These are phyloP conservation scores for Syrista parreyssii DNA, from an alignment of 2,888 invertebrate species.

Conservation along the genomic window DNA sequence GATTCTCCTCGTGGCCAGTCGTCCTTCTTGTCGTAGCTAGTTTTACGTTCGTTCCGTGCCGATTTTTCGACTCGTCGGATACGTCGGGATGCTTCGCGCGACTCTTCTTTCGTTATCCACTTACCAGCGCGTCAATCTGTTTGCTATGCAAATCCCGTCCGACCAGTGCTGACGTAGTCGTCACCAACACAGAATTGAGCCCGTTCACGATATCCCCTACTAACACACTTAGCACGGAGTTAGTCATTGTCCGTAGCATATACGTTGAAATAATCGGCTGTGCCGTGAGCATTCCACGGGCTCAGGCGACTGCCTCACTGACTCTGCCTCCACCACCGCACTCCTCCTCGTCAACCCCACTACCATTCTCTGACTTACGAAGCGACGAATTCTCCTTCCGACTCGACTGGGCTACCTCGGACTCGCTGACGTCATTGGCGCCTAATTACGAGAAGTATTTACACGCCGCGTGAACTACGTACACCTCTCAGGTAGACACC, in stretches of 20 bases:
- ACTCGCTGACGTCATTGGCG: slow-evolving; percentile 55
- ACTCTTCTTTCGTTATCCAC: slow-evolving; percentile 58
- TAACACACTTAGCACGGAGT: slow-evolving; percentile 51
- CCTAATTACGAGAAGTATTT: slow-evolving; percentile 47
- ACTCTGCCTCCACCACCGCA: slow-evolving; percentile 24
- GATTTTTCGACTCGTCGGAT: neutral
- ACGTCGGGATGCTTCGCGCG: slow-evolving; percentile 9
- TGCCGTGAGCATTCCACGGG: slow-evolving; percentile 19
- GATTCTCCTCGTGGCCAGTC: neutral
- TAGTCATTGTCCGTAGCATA: slow-evolving; percentile 54
- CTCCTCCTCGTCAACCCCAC: slow-evolving; percentile 20
- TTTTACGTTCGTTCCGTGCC: slow-evolving; percentile 7
- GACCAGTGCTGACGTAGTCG: slow-evolving; percentile 58
- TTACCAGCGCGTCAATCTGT: slow-evolving; percentile 62
- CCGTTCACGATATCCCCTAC: slow-evolving; percentile 48
- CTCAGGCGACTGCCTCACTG: slow-evolving; percentile 14
- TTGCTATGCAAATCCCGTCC: slow-evolving; percentile 63
- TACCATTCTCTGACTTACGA: neutral
- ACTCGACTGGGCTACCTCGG: neutral
- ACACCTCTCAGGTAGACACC: slow-evolving; percentile 29
- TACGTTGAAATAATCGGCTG: slow-evolving; percentile 22
- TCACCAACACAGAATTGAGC: slow-evolving; percentile 35
- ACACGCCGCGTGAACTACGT: slow-evolving; percentile 15
- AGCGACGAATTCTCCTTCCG: slow-evolving; percentile 1
- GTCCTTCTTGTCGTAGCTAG: neutral